These are phyloP conservation scores for Lagodon rhomboides DNA, from an alignment of 2,797 vertebrate species.

Conservation along the genomic window DNA sequence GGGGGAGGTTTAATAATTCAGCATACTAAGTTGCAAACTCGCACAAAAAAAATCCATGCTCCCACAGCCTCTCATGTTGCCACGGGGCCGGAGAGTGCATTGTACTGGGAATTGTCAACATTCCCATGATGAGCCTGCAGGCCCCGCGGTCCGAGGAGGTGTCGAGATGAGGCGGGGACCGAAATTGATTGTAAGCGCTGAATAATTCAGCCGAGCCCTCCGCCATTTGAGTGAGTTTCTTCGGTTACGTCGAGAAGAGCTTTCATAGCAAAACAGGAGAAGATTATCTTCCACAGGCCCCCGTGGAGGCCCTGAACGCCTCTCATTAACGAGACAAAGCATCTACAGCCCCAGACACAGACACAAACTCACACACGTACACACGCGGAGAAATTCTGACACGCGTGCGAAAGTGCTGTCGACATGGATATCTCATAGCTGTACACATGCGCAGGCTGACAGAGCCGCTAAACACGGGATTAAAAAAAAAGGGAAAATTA, in stretches of 20 bases:
- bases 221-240: slow-evolving; percentile 87
- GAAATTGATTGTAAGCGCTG: slow-evolving; percentile 89
- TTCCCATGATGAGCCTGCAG: slow-evolving; percentile 85
- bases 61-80: slow-evolving; percentile 81
- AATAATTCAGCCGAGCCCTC: slow-evolving; percentile 87
- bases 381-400: slow-evolving; percentile 40
- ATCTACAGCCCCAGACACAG: slow-evolving; percentile 73
- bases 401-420: slow-evolving; percentile 52
- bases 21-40: slow-evolving; percentile 73
- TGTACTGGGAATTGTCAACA: slow-evolving; percentile 84
- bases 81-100: slow-evolving; percentile 70
- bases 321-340: slow-evolving; percentile 83
- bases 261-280: slow-evolving; percentile 89
- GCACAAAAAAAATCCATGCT: slow-evolving; percentile 72
- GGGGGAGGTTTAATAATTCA: slow-evolving; percentile 74
- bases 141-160: slow-evolving; percentile 75
- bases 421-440: slow-evolving; percentile 61
- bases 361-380: slow-evolving; percentile 60
- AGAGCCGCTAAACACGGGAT: slow-evolving; percentile 40
- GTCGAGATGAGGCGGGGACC: slow-evolving; percentile 75
- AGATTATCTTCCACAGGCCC: slow-evolving; percentile 85
- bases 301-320: slow-evolving; percentile 77
- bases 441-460: slow-evolving; percentile 17
- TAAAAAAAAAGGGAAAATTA: slow-evolving; percentile 27
- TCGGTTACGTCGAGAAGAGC: slow-evolving; percentile 89